Evolutionary conservation across 2,888 invertebrate genomes (phyloP).

Genomic region (Lepidonotus clava): DNA sequence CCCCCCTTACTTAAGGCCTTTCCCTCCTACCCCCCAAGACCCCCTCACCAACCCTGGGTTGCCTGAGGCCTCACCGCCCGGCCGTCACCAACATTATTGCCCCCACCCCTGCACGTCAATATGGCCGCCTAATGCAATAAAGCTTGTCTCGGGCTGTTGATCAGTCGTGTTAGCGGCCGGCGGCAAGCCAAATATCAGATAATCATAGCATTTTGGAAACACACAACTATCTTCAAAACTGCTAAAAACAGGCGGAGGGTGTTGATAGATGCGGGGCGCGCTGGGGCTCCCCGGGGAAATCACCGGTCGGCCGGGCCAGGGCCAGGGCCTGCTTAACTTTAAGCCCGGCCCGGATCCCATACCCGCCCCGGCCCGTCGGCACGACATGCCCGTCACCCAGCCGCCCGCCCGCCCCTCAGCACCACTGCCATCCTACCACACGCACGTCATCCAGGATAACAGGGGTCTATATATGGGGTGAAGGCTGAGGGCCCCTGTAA

Average conservation of each 20-base stretch:
- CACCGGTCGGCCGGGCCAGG: not conserved
- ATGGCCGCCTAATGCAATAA: constrained; percentile 28
- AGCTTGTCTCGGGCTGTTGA: constrained; percentile 10
- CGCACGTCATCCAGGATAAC: no score
- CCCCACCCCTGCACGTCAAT: not conserved
- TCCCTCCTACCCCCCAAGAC: not conserved
- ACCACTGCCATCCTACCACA: no score
- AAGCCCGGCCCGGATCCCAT: not conserved
- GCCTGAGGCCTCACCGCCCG: no score
- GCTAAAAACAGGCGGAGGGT: constrained; percentile 7
- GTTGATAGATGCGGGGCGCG: constrained; percentile 10
- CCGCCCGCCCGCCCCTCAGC: no score
- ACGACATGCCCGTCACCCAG: no score
- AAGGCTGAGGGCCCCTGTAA: no score
- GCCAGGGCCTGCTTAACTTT: not conserved
- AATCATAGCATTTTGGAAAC: constrained; percentile 31
- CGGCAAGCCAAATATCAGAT: constrained; percentile 31
- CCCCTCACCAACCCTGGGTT: not conserved
- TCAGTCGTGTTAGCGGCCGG: constrained; percentile 1
- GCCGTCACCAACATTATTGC: no score
- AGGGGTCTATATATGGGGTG: no score
- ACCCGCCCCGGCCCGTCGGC: no score
- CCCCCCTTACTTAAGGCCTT: no score
- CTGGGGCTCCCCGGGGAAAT: not conserved
- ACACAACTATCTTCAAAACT: constrained; percentile 31